Percentiles rank a stretch among this genome's conserved stretches.
Evolutionary conservation across 2,797 vertebrate genomes (phyloP).

Genomic region (Trichosurus vulpecula): DNA sequence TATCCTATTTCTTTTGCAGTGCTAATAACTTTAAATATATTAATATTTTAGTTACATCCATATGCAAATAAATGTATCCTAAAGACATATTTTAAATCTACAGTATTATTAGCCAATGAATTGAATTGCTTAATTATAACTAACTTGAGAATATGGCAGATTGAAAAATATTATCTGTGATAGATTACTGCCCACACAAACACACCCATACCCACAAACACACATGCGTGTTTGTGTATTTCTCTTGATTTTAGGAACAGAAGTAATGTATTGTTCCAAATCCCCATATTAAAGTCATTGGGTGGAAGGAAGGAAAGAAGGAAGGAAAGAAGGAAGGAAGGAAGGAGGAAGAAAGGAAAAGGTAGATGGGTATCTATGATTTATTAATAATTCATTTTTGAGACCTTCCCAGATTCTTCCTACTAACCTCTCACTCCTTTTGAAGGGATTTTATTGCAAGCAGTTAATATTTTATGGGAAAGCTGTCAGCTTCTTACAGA

Average conservation of each 20-base stretch:
- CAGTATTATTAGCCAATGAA: neutral
- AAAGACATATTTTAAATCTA: neutral
- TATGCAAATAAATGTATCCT: neutral
- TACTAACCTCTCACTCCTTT: conserved; percentile 56
- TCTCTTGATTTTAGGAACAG: neutral
- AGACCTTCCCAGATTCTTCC: conserved; percentile 55
- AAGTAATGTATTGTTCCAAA: neutral
- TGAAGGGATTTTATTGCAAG: conserved; percentile 69
- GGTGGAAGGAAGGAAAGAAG: neutral
- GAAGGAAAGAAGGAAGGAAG: neutral
- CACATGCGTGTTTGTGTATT: conserved; percentile 30
- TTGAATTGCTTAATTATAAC: neutral
- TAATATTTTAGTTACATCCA: neutral
- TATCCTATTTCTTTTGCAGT: conserved; percentile 50
- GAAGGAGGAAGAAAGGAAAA: conserved; percentile 7
- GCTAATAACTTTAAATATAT: neutral
- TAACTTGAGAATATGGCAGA: neutral
- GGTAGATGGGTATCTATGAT: conserved; percentile 4
- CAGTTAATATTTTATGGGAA: conserved; percentile 82
- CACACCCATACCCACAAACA: neutral
- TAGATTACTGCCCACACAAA: neutral
- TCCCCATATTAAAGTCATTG: neutral
- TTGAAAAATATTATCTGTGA: neutral
- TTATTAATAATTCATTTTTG: conserved; percentile 71
- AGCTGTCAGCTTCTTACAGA: conserved; percentile 71